Evolutionary conservation across 1,140 invertebrate species (phyloP).

Genomic region (Nasonia giraulti): DNA sequence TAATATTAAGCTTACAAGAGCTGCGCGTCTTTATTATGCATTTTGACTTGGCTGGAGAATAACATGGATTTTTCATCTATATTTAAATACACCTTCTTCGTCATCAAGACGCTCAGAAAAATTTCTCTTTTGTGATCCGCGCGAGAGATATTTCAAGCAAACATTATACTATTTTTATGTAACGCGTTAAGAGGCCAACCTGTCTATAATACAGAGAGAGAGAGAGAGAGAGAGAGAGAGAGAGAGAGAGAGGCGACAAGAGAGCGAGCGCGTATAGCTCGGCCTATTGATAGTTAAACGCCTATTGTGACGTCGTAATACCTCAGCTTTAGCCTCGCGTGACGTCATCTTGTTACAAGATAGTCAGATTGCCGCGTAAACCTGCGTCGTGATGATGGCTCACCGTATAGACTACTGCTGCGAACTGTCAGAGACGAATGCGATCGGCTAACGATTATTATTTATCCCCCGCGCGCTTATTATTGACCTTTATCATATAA

Average conservation of each 20-base stretch:
- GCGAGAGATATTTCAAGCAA: no score
- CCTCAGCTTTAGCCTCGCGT: slow-evolving; percentile 8
- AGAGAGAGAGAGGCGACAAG: background rate
- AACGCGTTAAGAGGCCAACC: background rate
- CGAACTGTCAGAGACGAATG: background rate
- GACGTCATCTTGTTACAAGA: slow-evolving; percentile 7
- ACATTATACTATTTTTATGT: slow-evolving; percentile 4
- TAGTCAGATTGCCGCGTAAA: background rate
- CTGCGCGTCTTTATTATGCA: no score
- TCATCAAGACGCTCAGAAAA: no score
- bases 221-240: background rate
- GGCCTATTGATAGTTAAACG: slow-evolving; percentile 19
- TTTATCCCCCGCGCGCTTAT: no score
- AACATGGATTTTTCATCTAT: no score
- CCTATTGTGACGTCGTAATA: slow-evolving; percentile 13
- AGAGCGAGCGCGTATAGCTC: no score
- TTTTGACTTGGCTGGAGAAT: no score
- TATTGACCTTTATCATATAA: background rate
- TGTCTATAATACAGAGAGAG: background rate
- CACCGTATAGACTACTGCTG: background rate
- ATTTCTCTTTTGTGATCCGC: no score
- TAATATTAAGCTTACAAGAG: no score
- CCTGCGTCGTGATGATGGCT: background rate
- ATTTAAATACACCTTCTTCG: no score
- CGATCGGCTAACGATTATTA: background rate